Percentiles rank a stretch among this genome's conserved stretches.
These are phyloP conservation scores for Radopholus similis DNA, from an alignment of 1,140 invertebrate species.

Conservation along the genomic window DNA sequence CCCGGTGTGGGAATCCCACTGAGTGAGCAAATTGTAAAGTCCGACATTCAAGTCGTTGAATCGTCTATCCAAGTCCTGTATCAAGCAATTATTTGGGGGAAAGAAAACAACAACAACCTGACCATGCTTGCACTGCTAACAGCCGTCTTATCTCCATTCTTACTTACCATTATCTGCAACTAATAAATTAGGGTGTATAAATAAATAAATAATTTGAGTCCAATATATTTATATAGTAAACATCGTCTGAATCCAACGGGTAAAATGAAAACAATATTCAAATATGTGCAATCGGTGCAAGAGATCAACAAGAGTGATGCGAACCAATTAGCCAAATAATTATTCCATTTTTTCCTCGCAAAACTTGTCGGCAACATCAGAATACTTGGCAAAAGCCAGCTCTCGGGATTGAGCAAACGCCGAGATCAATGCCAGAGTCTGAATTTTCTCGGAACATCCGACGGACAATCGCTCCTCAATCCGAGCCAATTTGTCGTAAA, in stretches of 20 bases:
- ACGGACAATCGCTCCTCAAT: constrained; percentile 41
- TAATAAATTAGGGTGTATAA: too few relatives aligned
- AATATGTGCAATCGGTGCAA: background rate
- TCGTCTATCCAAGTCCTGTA: background rate
- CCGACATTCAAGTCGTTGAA: background rate
- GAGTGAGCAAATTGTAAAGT: constrained; percentile 4
- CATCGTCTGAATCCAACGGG: background rate
- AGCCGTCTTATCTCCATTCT: too few relatives aligned
- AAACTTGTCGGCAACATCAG: too few relatives aligned
- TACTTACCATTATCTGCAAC: too few relatives aligned
- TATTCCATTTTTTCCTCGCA: background rate
- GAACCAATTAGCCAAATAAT: background rate
- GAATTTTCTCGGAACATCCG: constrained; percentile 48
- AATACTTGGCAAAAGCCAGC: constrained; percentile 22
- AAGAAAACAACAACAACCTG: background rate
- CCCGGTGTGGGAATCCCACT: background rate
- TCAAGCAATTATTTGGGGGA: background rate
- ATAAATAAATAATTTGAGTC: background rate
- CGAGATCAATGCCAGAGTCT: constrained; percentile 37
- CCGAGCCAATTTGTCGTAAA: constrained; percentile 36
- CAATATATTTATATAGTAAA: background rate
- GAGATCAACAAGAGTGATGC: background rate
- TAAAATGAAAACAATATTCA: background rate
- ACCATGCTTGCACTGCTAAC: background rate
- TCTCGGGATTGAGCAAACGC: constrained; percentile 30